These are phyloP conservation scores for Puffinus mauretanicus DNA, from an alignment of 2,113 vertebrate species.

Conservation along the genomic window DNA sequence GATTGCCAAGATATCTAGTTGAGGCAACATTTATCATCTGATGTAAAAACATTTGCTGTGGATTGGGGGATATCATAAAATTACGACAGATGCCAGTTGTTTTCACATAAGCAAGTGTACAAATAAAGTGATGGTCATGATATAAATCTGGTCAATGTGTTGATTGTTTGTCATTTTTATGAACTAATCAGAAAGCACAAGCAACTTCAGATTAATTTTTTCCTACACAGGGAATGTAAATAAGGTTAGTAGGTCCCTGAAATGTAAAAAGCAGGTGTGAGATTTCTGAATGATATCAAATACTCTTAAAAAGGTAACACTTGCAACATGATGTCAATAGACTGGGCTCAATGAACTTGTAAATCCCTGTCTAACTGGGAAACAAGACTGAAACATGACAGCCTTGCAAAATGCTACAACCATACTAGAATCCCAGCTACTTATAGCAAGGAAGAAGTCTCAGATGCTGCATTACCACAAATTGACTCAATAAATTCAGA, in stretches of 20 bases:
- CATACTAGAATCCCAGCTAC: fast-evolving
- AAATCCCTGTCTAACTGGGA: neutral
- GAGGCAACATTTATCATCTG: neutral
- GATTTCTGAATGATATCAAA: neutral
- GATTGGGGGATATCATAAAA: neutral
- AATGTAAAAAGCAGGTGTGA: neutral
- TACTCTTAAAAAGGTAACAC: neutral
- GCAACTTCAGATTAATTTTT: neutral
- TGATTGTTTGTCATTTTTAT: neutral
- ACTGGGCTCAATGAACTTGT: neutral
- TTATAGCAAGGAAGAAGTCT: neutral
- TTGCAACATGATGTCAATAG: neutral
- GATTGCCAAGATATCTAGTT: neutral
- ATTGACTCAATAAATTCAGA: neutral
- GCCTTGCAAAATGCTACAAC: neutral
- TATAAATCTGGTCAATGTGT: neutral
- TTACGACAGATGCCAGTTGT: neutral
- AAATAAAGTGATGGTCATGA: neutral
- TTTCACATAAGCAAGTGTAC: neutral
- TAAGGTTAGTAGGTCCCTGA: neutral
- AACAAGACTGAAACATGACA: neutral
- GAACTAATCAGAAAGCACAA: neutral
- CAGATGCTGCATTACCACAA: neutral
- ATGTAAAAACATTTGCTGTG: neutral
- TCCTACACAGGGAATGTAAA: neutral